Base-by-base conservation (phyloP, 2,797 vertebrate genomes). In the Sardinella longiceps region DNA sequence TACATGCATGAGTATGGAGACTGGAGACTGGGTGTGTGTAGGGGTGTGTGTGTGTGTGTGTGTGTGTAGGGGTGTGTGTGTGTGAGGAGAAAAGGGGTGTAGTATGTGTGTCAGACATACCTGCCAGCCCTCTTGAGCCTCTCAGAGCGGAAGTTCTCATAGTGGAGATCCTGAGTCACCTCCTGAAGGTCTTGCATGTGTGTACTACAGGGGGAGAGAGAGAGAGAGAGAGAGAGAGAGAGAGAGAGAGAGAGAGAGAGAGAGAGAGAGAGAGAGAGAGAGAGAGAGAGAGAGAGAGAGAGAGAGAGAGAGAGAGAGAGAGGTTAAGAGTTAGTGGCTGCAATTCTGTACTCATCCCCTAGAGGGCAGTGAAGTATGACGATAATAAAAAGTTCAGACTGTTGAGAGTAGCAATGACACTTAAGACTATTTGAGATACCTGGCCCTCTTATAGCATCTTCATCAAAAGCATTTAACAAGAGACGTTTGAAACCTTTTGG, bases 101-200 rank as follows among this genome's bases (percentile, higher is more conserved):
- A n/a, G n/a, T 28, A 45, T 33, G 39, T 81, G 70, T 23, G 4
- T 12, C 53, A 5, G 4, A 10, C 70, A 77, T 39, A 95, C 94
- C 94, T 91, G 85, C 97, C 96, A 9, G 94, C 95, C 86, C 92
- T 94, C 88, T 99, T 98, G 85, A 98, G 94, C 84, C 96, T 95
- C 94, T 98, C 96, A 0, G 97, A 97, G n/a, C 97, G 96, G 96
- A 98, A 97, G 90, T 97, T 98, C 93, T 97, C 97, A 0, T 97
- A 97, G 90, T 97, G 97, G 87, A 98, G 94, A 90, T 97, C 96
- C 85, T 98, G 96, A 87, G 97, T 97, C 83, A 97, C 96, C 89
- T 97, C 96, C 93, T 98, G 95, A 15, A 97, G 95, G 91, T 97
- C 97, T 91, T 98, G 97, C 96, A 97, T 97, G 92, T 98, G 97